Evolutionary conservation across 2,113 vertebrate genomes (phyloP).

Genomic region (Neolamprologus caudopunctatus): DNA sequence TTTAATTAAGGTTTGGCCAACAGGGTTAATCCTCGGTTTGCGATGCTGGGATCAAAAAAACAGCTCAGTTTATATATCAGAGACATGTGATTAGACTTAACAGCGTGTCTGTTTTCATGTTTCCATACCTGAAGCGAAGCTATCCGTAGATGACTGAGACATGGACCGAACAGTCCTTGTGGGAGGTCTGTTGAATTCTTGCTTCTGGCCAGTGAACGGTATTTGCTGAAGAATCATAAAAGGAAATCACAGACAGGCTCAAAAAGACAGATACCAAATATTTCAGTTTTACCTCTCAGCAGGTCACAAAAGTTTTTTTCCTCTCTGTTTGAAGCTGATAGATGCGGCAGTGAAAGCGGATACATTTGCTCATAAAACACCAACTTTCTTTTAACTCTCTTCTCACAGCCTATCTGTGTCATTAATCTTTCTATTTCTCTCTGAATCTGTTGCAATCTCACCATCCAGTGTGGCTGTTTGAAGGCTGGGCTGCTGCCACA

Average conservation of each 20-base stretch:
- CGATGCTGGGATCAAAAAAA: not conserved
- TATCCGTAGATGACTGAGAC: conserved; percentile 86
- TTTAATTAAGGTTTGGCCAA: conserved; percentile 23
- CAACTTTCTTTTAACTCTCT: not conserved
- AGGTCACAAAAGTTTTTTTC: not conserved
- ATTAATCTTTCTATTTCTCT: not conserved
- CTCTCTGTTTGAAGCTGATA: not conserved
- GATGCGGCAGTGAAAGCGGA: not conserved
- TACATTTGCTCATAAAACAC: not conserved
- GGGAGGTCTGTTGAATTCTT: conserved; percentile 87
- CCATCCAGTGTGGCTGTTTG: conserved; percentile 25
- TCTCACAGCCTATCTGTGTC: not conserved
- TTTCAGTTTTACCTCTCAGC: not conserved
- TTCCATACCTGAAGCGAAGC: conserved; percentile 82
- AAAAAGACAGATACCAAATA: not conserved
- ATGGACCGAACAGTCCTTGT: conserved; percentile 82
- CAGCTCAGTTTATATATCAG: not conserved
- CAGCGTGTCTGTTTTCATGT: not conserved
- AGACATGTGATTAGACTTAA: conserved; percentile 19
- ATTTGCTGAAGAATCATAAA: conserved; percentile 66
- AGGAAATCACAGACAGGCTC: not conserved
- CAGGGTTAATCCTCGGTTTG: conserved; percentile 6
- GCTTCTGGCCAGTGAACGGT: conserved; percentile 84
- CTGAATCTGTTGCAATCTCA: conserved; percentile 7
- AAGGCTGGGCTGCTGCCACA: conserved; percentile 10